phyloP scores from a whole-genome alignment of 2,797 vertebrate genomes.

The Microctenopoma stevenorrisi region DNA sequence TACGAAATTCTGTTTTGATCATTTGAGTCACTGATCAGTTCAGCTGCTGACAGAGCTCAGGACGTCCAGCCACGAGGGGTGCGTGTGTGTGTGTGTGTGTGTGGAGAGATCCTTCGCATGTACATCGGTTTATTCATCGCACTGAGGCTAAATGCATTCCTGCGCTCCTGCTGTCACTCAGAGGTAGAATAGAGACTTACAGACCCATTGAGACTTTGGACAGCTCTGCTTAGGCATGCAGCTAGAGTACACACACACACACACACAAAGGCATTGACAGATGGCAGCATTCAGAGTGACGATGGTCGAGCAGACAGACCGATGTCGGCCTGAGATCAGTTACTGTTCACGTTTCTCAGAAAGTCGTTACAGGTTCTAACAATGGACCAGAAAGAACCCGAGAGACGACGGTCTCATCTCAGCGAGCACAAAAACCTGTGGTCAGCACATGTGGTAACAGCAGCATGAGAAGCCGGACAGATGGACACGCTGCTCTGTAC shows the following conservation, averaged over 20 bases:
- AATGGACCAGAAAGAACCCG: neutral
- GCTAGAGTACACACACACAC: conserved; percentile 45
- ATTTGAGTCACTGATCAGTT: neutral
- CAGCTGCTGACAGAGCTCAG: neutral
- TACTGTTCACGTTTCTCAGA: conserved; percentile 22
- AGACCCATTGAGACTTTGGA: conserved; percentile 47
- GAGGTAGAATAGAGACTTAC: conserved; percentile 50
- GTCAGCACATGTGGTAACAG: too few relatives aligned
- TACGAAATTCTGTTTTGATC: too few relatives aligned
- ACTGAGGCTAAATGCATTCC: conserved; percentile 46
- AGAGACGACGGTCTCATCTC: too few relatives aligned
- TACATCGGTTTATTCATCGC: conserved; percentile 50
- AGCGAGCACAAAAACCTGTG: too few relatives aligned
- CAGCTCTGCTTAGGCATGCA: conserved; percentile 63
- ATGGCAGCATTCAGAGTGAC: conserved; percentile 63
- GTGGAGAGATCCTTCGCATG: conserved; percentile 37
- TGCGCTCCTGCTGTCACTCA: conserved; percentile 54
- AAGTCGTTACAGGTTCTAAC: conserved; percentile 7
- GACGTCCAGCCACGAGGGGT: conserved; percentile 44
- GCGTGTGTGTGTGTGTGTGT: neutral
- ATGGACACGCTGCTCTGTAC: neutral
- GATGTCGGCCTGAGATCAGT: conserved; percentile 29
- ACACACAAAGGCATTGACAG: conserved; percentile 55
- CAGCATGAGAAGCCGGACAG: neutral
- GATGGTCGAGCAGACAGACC: conserved; percentile 40